Base-by-base conservation (phyloP, 1,140 invertebrate species). In the Drosophila truncata region DNA sequence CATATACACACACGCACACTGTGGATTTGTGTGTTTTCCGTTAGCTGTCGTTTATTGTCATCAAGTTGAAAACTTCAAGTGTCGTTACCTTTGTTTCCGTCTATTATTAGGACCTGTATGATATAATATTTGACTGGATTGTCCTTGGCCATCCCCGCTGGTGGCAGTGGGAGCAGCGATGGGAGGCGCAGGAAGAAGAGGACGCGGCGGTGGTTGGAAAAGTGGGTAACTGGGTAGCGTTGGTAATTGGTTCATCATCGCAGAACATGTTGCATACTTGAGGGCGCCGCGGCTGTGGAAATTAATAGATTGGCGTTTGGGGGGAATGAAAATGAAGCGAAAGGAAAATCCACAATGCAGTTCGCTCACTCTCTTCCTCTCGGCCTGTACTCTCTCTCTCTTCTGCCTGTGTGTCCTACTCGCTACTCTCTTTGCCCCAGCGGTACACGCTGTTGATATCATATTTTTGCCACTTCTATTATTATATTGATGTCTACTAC, bases 391-490 rank as follows among this genome's bases (percentile, higher is more conserved):
- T 39, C 25, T 27, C 46, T 37, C 25, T 27, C 46, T 33, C 31
- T 66, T 46, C 20, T 11, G 31, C 6, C 31, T 39, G 25, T 39
- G 44, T 42, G 29, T 76, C 42, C 10, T 52, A 54, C 33, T 74
- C 47, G 52, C 20, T 54, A 25, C 42, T 60, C 25, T 55, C 31
- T 47, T 64, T 66, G 65, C 47, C 57, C 50, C 80, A 72, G 57
- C 44, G 41, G 57, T 66, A 79, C 85, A 88, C 81, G 85, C 85
- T 88, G 85, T 88, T 88, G 85, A 88, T 88, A 88, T 88, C 85
- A 88, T 88, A 88, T 88, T 88, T 88, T 88, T 81, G 78, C 78
- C 78, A 81, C 67, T 90, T 90, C 82, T 88, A 90, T 90, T 88
- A 90, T 88, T 88, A 88, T 88, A 81, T 79, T 73, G 57, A 66